Conservation (phyloP, 2,888 invertebrate genomes). For the Scelioninae gen. 1 region DNA sequence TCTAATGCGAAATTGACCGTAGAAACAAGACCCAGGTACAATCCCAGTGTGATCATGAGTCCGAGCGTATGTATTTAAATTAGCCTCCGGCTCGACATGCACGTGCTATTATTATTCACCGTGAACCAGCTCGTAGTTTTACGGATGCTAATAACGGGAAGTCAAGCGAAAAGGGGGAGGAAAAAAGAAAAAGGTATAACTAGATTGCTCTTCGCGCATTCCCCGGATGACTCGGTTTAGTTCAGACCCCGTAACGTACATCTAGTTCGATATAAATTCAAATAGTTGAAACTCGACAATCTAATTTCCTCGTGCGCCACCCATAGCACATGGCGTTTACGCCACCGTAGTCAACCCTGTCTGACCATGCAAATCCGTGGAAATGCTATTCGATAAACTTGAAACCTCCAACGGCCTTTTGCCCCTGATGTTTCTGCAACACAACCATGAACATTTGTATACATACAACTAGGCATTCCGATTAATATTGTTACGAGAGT, state of each 20-base stretch:
- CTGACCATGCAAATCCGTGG: conserved; percentile 36
- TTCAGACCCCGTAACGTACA: background rate
- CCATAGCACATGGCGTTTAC: conserved; percentile 3
- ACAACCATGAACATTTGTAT: conserved; percentile 35
- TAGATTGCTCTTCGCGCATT: conserved; percentile 18
- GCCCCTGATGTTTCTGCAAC: conserved; percentile 35
- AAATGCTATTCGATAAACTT: conserved; percentile 35
- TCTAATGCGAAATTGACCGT: conserved; percentile 25
- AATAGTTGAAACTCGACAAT: conserved; percentile 36
- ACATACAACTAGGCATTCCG: conserved; percentile 19
- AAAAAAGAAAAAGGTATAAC: conserved; percentile 18
- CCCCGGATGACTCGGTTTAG: conserved; percentile 1
- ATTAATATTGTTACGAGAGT: conserved; percentile 41
- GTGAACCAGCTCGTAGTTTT: conserved; percentile 19
- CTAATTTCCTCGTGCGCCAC: conserved; percentile 29
- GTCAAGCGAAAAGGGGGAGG: background rate
- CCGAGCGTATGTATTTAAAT: conserved; percentile 30
- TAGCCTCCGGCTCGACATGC: conserved; percentile 24
- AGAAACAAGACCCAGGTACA: conserved; percentile 13
- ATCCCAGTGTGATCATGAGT: conserved; percentile 20
- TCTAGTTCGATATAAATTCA: conserved; percentile 48
- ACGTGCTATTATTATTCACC: conserved; percentile 35
- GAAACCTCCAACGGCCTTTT: conserved; percentile 36
- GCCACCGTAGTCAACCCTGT: conserved; percentile 1
- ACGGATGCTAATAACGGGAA: conserved; percentile 28